Evolutionary conservation across 2,888 invertebrate genomes (phyloP).

Genomic region (Iselma pallidipennis): DNA sequence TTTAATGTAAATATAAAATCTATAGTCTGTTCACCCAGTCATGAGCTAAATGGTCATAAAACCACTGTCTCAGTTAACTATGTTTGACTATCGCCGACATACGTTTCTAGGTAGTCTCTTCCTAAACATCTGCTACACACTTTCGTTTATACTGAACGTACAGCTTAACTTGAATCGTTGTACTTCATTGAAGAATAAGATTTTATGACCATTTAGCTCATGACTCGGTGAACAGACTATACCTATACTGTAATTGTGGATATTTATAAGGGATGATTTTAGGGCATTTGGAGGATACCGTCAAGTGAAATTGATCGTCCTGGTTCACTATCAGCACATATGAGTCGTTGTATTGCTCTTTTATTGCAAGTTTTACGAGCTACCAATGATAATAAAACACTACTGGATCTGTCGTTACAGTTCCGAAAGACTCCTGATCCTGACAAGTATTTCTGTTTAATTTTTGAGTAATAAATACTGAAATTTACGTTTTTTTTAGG

Average conservation of each 20-base stretch:
- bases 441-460: constrained; percentile 69
- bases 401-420: constrained; percentile 79
- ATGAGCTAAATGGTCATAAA: too few relatives aligned
- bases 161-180: too few relatives aligned
- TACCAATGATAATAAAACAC: constrained; percentile 76
- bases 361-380: constrained; percentile 80
- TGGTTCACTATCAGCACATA: constrained; percentile 89
- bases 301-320: constrained; percentile 88
- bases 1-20: constrained; percentile 70
- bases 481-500: constrained; percentile 51
- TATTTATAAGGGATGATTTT: constrained; percentile 10
- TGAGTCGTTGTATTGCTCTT: constrained; percentile 82
- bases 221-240: background rate
- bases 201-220: too few relatives aligned
- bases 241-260: background rate
- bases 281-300: constrained; percentile 93
- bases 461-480: constrained; percentile 3
- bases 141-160: too few relatives aligned
- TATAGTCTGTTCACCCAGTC: too few relatives aligned
- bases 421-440: constrained; percentile 80
- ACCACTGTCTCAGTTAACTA: too few relatives aligned
- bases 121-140: too few relatives aligned
- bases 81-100: too few relatives aligned
- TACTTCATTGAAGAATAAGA: too few relatives aligned
- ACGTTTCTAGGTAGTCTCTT: too few relatives aligned